A percentile compares a stretch with the other conserved stretches of the same genome.
Evolutionary conservation across 1,140 invertebrate species (phyloP).

Genomic region (Saccostrea echinata): DNA sequence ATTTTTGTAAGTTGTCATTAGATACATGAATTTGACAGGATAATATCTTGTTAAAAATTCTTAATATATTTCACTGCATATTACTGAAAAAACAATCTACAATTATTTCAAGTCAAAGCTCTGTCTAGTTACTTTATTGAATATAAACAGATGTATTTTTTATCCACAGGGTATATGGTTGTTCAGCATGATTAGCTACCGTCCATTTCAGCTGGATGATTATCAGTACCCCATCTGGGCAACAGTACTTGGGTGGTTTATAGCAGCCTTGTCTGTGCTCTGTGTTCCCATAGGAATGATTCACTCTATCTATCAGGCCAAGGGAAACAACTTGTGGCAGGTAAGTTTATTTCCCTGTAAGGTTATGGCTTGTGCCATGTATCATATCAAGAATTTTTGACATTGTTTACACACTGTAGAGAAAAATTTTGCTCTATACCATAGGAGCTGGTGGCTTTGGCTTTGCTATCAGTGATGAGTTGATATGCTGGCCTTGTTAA

Average conservation of each 20-base stretch:
- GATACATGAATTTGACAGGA: neutral
- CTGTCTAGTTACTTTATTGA: neutral
- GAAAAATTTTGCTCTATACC: no score
- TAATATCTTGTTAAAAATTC: no score
- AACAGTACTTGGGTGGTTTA: conserved; percentile 91
- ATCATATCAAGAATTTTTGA: no score
- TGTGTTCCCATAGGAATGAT: conserved; percentile 92
- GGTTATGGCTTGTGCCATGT: no score
- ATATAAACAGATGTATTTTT: neutral
- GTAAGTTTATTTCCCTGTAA: conserved; percentile 80
- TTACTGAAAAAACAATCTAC: no score
- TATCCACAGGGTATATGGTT: conserved; percentile 88
- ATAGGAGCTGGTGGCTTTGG: no score
- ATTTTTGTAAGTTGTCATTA: conserved; percentile 85
- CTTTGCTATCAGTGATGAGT: no score
- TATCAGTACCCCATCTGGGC: conserved; percentile 92
- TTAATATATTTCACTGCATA: no score
- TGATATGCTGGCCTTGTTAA: no score
- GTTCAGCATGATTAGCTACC: conserved; percentile 92
- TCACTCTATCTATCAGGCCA: conserved; percentile 85
- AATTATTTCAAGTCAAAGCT: no score
- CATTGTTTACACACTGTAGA: no score
- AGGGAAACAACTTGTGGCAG: conserved; percentile 86
- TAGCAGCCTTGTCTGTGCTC: conserved; percentile 89
- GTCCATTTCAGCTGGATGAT: conserved; percentile 88